Conservation (phyloP, 2,797 vertebrate species). For the Rhabdophis nuchalis region DNA sequence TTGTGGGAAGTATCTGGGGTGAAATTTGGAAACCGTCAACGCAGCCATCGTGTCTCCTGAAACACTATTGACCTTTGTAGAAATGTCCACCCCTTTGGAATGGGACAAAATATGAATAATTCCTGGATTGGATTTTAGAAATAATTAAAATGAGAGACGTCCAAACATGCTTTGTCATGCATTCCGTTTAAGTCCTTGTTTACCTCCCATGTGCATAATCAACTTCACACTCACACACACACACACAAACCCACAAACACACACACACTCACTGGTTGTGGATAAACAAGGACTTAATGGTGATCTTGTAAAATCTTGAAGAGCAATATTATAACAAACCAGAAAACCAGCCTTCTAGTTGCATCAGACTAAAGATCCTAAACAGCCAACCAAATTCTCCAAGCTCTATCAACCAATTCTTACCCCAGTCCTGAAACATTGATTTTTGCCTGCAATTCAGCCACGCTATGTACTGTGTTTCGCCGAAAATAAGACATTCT, state of each 20-base stretch:
- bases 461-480: background rate
- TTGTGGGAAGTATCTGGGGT: background rate
- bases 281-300: background rate
- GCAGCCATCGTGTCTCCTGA: background rate
- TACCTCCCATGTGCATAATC: conserved; percentile 13
- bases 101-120: background rate
- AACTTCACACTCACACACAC: background rate
- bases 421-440: background rate
- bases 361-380: background rate
- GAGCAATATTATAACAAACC: background rate
- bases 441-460: background rate
- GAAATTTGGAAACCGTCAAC: background rate
- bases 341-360: background rate
- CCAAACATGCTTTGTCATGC: background rate
- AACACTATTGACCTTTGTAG: background rate
- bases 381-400: background rate
- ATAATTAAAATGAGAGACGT: conserved; percentile 28
- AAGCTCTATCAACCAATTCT: background rate
- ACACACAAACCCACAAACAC: background rate
- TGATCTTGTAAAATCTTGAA: background rate
- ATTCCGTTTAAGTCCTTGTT: conserved; percentile 7
- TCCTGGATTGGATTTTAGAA: background rate
- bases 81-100: background rate
- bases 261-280: background rate
- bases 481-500: too few species aligned